A percentile compares a stretch with the other conserved stretches of the same genome.
These are phyloP conservation scores for Belonocnema kinseyi DNA, from an alignment of 1,140 invertebrate species.

Conservation along the genomic window DNA sequence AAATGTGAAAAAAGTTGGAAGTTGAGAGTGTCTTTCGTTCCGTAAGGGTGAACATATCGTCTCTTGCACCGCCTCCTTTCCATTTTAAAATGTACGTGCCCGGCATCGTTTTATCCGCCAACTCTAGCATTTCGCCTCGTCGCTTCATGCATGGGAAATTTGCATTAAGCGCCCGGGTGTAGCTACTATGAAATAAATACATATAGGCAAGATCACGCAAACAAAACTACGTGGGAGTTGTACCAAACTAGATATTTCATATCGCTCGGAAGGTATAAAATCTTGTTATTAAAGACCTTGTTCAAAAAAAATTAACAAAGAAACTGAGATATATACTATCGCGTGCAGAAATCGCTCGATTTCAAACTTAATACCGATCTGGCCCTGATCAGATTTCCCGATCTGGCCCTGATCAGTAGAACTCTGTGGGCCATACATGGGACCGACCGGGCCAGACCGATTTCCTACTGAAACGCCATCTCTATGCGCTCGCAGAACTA, in stretches of 20 bases:
- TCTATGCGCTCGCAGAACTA: too few relatives aligned
- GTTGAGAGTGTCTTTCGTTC: conserved; percentile 19
- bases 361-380: too few relatives aligned
- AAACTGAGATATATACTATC: too few relatives aligned
- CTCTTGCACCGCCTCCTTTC: conserved; percentile 44
- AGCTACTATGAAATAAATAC: conserved; percentile 8
- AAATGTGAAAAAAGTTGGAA: background rate
- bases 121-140: conserved; percentile 31
- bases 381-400: too few relatives aligned
- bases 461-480: too few relatives aligned
- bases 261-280: background rate
- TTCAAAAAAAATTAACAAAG: too few relatives aligned
- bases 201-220: conserved; percentile 19
- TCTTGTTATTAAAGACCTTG: conserved; percentile 7
- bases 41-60: conserved; percentile 26
- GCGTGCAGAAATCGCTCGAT: too few relatives aligned
- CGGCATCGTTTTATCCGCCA: conserved; percentile 55
- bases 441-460: too few relatives aligned
- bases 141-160: conserved; percentile 60
- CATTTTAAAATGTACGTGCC: conserved; percentile 67
- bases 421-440: too few relatives aligned
- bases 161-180: conserved; percentile 53
- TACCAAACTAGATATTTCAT: background rate
- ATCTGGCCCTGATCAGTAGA: too few relatives aligned
- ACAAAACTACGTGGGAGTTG: conserved; percentile 21